Conservation (phyloP, 2,113 vertebrate species). For the Chaetodon trifascialis region DNA sequence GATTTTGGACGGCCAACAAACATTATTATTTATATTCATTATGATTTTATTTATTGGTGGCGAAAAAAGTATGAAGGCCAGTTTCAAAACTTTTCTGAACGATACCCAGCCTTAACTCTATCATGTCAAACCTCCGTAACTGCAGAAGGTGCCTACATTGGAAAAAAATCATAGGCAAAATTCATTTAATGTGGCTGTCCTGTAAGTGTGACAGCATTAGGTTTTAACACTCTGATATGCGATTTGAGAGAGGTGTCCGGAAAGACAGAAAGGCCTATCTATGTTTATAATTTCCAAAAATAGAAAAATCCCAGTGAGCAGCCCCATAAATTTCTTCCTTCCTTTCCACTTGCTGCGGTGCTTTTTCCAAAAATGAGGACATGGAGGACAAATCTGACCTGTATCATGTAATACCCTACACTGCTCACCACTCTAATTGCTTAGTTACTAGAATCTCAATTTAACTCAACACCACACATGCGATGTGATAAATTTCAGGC, state of each 20-base stretch:
- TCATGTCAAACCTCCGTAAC: conserved; percentile 2
- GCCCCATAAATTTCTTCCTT: neutral
- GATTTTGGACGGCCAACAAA: too few species aligned
- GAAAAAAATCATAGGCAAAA: neutral
- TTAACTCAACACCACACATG: neutral
- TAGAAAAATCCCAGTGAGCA: neutral
- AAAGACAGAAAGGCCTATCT: neutral
- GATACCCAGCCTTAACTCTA: too few species aligned
- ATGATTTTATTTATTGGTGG: too few species aligned
- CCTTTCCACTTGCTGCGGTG: neutral
- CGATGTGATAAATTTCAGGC: neutral
- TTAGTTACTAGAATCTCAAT: neutral
- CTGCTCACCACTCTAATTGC: neutral
- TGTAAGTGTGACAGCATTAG: neutral
- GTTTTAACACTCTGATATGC: neutral
- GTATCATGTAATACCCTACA: neutral
- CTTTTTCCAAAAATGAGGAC: neutral
- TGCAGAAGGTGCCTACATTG: neutral
- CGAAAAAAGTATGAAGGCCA: too few species aligned
- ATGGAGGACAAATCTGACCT: neutral
- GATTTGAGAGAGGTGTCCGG: neutral
- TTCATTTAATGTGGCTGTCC: neutral
- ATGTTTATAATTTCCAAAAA: conserved; percentile 14
- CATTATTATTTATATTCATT: too few species aligned
- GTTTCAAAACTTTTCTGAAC: too few species aligned